These are phyloP conservation scores for Cyclargus thomasi DNA, from an alignment of 1,140 invertebrate species.

Conservation along the genomic window DNA sequence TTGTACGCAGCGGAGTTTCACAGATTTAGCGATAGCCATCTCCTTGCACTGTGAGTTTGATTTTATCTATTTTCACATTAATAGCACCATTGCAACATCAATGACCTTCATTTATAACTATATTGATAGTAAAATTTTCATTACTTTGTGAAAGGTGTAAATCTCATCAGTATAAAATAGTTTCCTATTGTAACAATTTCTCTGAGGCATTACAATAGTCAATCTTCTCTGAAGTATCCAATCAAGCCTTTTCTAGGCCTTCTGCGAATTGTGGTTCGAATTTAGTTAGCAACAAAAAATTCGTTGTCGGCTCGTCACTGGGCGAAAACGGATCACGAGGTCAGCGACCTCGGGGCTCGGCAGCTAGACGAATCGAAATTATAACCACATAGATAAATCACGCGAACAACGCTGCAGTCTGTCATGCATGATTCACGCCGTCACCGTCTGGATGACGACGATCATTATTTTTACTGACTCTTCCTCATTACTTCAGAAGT, in stretches of 20 bases:
- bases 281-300: neutral
- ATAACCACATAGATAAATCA: constrained; percentile 37
- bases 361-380: constrained; percentile 39
- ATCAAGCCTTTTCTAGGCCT: neutral
- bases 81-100: neutral
- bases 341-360: constrained; percentile 29
- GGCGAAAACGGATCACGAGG: constrained; percentile 19
- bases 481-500: neutral
- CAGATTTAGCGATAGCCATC: neutral
- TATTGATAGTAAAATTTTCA: neutral
- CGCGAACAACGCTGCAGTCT: constrained; percentile 38
- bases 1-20: neutral
- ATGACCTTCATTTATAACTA: neutral
- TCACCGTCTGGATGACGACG: constrained; percentile 25
- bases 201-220: neutral
- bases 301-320: neutral
- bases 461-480: constrained; percentile 23
- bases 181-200: neutral
- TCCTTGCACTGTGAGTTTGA: neutral
- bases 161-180: neutral
- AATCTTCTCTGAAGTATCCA: neutral
- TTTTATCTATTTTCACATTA: neutral
- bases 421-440: constrained; percentile 50
- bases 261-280: neutral
- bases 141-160: too few relatives aligned